Evolutionary conservation across 1,140 invertebrate genomes (phyloP).

Genomic region (Holotrichia oblita): DNA sequence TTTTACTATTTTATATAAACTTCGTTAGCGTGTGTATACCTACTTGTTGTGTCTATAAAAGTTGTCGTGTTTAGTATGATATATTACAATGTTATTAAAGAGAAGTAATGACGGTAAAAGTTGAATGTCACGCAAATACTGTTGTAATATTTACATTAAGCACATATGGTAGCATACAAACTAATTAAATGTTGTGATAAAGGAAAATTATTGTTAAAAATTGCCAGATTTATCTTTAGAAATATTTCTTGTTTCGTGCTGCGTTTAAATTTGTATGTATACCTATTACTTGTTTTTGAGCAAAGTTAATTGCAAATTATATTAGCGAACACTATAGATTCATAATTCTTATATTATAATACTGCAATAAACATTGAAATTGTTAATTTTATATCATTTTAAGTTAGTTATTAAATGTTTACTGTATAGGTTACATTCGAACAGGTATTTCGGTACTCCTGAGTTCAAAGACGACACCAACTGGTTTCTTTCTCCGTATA

Average conservation of each 20-base stretch:
- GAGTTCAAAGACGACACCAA: background rate
- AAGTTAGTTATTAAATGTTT: no score
- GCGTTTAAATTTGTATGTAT: background rate
- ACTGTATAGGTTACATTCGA: no score
- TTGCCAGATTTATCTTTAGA: no score
- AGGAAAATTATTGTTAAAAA: background rate
- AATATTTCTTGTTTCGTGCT: no score
- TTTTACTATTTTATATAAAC: no score
- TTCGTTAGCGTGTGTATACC: no score
- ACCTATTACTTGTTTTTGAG: background rate
- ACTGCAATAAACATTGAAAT: no score
- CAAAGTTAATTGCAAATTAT: background rate
- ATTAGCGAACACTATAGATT: background rate
- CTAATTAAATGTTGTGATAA: background rate
- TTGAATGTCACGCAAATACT: background rate
- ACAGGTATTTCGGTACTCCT: background rate
- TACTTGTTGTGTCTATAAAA: slow-evolving; percentile 6
- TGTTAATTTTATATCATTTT: no score
- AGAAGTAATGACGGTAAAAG: background rate
- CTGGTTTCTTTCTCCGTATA: background rate
- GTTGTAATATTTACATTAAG: background rate
- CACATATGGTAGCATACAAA: background rate
- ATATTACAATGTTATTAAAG: background rate
- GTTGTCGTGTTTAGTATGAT: background rate
- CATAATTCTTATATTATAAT: background rate